A percentile compares a stretch with the other conserved stretches of the same genome.
Conservation (phyloP, 2,888 invertebrate species). For the Folsomia candida region DNA sequence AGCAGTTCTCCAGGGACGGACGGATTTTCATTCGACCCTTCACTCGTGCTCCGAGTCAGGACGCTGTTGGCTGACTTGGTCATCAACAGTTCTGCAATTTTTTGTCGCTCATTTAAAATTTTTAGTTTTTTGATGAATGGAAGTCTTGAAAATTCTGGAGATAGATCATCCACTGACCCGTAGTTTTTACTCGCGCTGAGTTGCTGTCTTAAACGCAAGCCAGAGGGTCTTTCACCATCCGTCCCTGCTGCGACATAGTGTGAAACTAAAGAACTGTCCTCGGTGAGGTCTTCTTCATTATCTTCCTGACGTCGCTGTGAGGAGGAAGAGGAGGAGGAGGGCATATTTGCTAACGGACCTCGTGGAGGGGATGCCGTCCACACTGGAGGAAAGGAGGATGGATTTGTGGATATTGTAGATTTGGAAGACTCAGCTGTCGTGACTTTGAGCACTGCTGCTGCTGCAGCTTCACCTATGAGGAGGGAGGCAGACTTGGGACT, state of each 20-base stretch:
- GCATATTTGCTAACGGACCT: background rate
- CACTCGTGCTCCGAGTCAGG: constrained; percentile 73
- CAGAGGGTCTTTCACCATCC: constrained; percentile 30
- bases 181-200: constrained; percentile 42
- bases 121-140: constrained; percentile 85
- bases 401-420: too few relatives aligned
- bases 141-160: constrained; percentile 79
- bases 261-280: background rate
- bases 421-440: constrained; percentile 34
- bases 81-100: constrained; percentile 68
- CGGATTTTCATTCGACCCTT: constrained; percentile 62
- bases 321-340: constrained; percentile 19
- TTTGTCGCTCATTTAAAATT: constrained; percentile 82
- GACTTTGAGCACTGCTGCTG: constrained; percentile 28
- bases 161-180: constrained; percentile 62
- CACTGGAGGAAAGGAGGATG: constrained; percentile 30
- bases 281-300: background rate
- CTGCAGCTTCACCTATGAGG: constrained; percentile 31
- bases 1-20: constrained; percentile 25
- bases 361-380: constrained; percentile 12
- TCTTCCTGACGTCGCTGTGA: background rate
- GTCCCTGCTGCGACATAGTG: background rate
- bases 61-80: constrained; percentile 58
- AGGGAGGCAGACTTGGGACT: constrained; percentile 25
- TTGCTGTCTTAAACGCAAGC: constrained; percentile 28